Evolutionary conservation across 2,113 vertebrate species (phyloP).

Genomic region (Clupea harengus): DNA sequence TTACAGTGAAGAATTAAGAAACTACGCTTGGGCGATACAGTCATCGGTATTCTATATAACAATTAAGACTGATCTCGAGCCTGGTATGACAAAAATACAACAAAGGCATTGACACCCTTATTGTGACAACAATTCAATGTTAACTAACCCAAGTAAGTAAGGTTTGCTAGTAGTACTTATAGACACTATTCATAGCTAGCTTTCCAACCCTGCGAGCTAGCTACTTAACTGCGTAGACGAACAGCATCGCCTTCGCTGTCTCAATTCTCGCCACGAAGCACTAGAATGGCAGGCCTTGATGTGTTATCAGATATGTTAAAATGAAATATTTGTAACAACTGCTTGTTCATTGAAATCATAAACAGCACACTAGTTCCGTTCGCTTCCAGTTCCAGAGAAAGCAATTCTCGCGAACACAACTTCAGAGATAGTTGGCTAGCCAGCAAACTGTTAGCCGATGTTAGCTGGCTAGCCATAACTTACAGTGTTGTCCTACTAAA

Average conservation of each 20-base stretch:
- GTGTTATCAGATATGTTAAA: neutral
- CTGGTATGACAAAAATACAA: neutral
- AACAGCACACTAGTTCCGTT: neutral
- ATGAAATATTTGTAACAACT: neutral
- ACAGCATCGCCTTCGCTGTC: too few relatives aligned
- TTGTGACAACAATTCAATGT: neutral
- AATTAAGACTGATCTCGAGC: neutral
- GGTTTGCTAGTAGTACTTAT: neutral
- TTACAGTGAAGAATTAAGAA: too few relatives aligned
- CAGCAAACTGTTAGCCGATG: neutral
- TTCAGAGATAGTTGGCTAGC: neutral
- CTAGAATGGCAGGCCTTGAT: neutral
- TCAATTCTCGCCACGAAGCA: neutral
- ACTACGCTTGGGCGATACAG: too few relatives aligned
- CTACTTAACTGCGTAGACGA: conserved; percentile 1
- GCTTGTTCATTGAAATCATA: neutral
- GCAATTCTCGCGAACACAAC: neutral
- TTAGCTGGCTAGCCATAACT: neutral
- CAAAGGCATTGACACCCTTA: neutral
- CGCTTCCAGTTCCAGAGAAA: neutral
- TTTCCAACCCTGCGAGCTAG: neutral
- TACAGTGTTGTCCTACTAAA: neutral
- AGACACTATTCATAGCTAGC: neutral
- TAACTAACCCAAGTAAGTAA: neutral
- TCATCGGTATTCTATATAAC: neutral